Evolutionary conservation across 2,888 invertebrate species (phyloP), one percentile per base, ranked within the genome.

Genomic region (Margaritifera margaritifera): DNA sequence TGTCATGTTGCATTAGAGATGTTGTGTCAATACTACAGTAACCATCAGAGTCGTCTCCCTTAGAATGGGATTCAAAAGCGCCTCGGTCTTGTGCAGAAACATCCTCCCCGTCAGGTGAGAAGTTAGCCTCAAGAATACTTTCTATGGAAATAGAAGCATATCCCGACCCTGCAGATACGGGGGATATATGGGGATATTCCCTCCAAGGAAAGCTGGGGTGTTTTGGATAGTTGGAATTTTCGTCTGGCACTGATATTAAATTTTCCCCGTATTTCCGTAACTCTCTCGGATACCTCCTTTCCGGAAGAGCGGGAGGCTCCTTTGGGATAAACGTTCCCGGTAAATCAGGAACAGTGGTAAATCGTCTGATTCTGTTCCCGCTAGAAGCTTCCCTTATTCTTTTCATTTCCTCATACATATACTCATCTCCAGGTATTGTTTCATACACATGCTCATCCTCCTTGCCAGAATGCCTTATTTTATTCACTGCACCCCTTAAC

Each of bases 401-500:
- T 62, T 80, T 76, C 72, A 77, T 74, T 68, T 81, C 80, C 53
- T 78, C 79, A 64, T 81, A 81, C 55, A 77, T 64, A 53, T 78
- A 71, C 62, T 80, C 80, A 62, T 81, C 81, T 6, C 81, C 81
- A 4, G 81, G 81, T 52, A 81, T 81, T 22, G 81, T 81, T 73
- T 81, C 81, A 24, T 81, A 81, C 24, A 81, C 81, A 58, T 81
- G 81, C 62, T 81, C 79, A 42, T 81, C 80, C n/a, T 74, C 66
- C 59, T 71, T 77, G 18, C 66, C 69, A 24, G 64, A 69, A 4
- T 15, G 15, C 15, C 42, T 2, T 42, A 42, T 3, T 42, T 42
- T 42, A 42, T 42, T 42, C 42, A 42, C 15, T 15, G 42, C 42
- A 42, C 42, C 42, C 42, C 42, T 42, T 15, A 42, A 42, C 42